A percentile compares a stretch with the other conserved stretches of the same genome.
Conservation (phyloP, 2,113 vertebrate species). For the Nettapus auritus region DNA sequence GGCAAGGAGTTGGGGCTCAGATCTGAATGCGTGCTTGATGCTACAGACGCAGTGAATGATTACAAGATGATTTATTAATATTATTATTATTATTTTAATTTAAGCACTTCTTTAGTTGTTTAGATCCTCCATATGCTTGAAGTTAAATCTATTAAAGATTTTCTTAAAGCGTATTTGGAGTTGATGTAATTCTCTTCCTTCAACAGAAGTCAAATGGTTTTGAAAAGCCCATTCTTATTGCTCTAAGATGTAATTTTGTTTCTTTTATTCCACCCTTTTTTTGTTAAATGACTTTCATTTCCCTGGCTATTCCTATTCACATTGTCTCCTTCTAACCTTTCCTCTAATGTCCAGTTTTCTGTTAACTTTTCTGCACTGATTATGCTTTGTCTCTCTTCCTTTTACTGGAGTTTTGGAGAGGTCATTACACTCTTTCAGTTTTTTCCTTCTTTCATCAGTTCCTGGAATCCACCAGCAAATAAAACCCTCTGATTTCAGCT, state of each 20-base stretch:
- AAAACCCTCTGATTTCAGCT: neutral
- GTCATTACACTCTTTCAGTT: neutral
- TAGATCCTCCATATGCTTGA: neutral
- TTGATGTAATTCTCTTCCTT: neutral
- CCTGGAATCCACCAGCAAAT: neutral
- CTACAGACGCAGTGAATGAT: neutral
- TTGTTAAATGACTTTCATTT: neutral
- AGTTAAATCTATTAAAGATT: neutral
- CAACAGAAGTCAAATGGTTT: neutral
- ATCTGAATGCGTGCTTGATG: neutral
- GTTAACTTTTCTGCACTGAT: neutral
- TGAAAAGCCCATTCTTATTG: neutral
- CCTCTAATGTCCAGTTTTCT: neutral
- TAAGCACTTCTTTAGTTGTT: neutral
- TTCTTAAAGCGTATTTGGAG: neutral
- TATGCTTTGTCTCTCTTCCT: conserved; percentile 1
- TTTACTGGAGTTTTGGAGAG: neutral
- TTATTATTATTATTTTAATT: neutral
- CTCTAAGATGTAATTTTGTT: neutral
- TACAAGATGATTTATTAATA: neutral
- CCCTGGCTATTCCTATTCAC: neutral
- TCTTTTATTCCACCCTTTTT: neutral
- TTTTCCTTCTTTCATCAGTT: neutral
- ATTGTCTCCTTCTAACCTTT: conserved; percentile 21
- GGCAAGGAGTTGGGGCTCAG: neutral